phyloP scores from a whole-genome alignment of 2,797 vertebrate genomes.

The Poliocrania exsul region DNA sequence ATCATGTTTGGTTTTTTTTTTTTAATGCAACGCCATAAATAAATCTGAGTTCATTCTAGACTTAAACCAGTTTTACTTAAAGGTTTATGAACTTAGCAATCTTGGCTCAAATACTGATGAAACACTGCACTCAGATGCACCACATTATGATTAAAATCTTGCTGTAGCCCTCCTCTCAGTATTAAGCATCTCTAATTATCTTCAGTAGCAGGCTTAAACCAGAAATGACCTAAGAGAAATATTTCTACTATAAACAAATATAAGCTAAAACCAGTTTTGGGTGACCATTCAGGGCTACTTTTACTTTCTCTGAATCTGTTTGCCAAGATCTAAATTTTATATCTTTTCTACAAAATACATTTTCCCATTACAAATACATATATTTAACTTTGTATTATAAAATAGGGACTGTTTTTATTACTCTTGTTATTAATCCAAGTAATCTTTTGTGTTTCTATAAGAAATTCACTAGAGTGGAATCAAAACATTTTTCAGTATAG shows the following conservation, averaged over 20 bases:
- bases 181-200: not conserved
- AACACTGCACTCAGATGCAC: not conserved
- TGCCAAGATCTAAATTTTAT: constrained; percentile 8
- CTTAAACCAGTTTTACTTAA: not conserved
- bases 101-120: constrained; percentile 1
- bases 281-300: not conserved
- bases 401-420: constrained; percentile 47
- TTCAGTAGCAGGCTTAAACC: constrained; percentile 4
- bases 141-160: not conserved
- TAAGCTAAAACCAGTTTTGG: not conserved
- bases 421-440: constrained; percentile 34
- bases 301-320: not conserved
- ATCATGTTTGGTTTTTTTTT: not conserved
- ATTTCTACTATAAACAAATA: not conserved
- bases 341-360: not conserved
- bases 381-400: constrained; percentile 40
- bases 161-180: not conserved
- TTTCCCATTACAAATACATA: not conserved
- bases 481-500: constrained; percentile 16
- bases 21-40: not conserved
- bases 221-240: not conserved
- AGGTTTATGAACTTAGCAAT: constrained; percentile 19
- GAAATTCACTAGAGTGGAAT: constrained; percentile 20
- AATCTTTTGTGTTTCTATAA: constrained; percentile 46
- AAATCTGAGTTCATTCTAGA: not conserved